Percentiles rank a stretch among this genome's conserved stretches.
These are phyloP conservation scores for Drosophila pseudoananassae DNA, from an alignment of 1,140 invertebrate species.

Conservation along the genomic window DNA sequence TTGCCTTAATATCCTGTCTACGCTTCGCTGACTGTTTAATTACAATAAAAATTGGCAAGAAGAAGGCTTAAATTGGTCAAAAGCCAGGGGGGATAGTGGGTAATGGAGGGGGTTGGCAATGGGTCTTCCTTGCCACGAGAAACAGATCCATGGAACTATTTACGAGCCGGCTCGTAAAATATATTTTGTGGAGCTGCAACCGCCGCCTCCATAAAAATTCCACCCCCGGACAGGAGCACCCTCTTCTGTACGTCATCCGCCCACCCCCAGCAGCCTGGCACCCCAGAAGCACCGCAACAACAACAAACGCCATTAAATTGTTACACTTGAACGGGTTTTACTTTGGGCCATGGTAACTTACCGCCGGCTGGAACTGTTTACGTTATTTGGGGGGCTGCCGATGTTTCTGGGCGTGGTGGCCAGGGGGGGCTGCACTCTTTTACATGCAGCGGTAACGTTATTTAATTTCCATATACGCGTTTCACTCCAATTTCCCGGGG, in stretches of 20 bases:
- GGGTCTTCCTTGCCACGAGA: conserved; percentile 3
- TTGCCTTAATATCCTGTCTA: conserved; percentile 78
- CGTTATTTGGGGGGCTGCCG: conserved; percentile 9
- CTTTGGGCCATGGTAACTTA: conserved; percentile 74
- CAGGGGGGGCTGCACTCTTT: conserved; percentile 22
- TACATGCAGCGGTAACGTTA: conserved; percentile 26
- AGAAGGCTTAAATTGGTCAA: conserved; percentile 44
- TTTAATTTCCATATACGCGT: conserved; percentile 79
- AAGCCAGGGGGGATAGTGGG: background rate
- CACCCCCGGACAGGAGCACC: conserved; percentile 9
- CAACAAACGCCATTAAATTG: conserved; percentile 81
- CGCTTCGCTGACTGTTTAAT: conserved; percentile 75
- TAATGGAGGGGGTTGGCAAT: background rate
- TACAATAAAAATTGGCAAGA: conserved; percentile 68
- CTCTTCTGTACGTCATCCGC: background rate
- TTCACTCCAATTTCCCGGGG: conserved; percentile 65
- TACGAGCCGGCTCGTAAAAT: conserved; percentile 44
- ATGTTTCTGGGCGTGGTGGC: background rate
- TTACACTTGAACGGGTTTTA: conserved; percentile 83
- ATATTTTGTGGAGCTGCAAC: conserved; percentile 48
- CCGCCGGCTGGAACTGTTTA: conserved; percentile 42
- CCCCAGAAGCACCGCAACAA: conserved; percentile 32
- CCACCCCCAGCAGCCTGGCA: background rate
- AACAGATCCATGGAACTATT: conserved; percentile 44
- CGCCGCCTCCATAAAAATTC: conserved; percentile 34